Conservation (phyloP, 2,797 vertebrate genomes). For the Forpus xanthops region DNA sequence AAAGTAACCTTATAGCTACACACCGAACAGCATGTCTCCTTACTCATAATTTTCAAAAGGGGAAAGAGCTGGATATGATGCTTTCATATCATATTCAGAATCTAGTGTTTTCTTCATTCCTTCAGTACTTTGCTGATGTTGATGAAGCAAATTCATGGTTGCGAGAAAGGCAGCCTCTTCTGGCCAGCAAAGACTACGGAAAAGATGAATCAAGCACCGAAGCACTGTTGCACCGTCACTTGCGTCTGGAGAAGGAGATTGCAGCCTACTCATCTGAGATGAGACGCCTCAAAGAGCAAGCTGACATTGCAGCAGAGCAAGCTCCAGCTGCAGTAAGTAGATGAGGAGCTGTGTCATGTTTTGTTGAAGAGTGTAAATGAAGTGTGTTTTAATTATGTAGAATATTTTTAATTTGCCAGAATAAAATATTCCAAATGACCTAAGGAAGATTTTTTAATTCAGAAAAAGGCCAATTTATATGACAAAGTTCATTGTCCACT, state of each 20-base stretch:
- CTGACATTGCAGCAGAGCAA: constrained; percentile 71
- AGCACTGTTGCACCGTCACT: constrained; percentile 81
- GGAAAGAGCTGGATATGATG: neutral
- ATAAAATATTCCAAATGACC: neutral
- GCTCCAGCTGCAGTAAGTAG: constrained; percentile 76
- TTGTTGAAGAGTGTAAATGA: neutral
- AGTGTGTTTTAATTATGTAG: neutral
- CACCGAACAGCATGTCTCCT: neutral
- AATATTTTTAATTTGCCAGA: neutral
- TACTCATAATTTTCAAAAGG: neutral
- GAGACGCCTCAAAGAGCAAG: constrained; percentile 79
- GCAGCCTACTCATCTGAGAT: constrained; percentile 79
- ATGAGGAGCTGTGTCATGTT: neutral
- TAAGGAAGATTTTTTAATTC: neutral
- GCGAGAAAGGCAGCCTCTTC: constrained; percentile 76
- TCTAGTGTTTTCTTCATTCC: neutral
- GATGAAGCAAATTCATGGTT: constrained; percentile 84
- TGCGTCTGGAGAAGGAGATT: constrained; percentile 80
- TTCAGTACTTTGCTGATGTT: constrained; percentile 85
- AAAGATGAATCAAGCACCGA: constrained; percentile 79
- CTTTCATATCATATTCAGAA: neutral
- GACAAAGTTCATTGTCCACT: neutral
- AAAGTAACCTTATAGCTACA: neutral
- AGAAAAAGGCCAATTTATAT: neutral
- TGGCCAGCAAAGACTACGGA: constrained; percentile 80